These are phyloP conservation scores for Cynopterus sphinx DNA, from an alignment of 2,797 vertebrate genomes.

Conservation along the genomic window DNA sequence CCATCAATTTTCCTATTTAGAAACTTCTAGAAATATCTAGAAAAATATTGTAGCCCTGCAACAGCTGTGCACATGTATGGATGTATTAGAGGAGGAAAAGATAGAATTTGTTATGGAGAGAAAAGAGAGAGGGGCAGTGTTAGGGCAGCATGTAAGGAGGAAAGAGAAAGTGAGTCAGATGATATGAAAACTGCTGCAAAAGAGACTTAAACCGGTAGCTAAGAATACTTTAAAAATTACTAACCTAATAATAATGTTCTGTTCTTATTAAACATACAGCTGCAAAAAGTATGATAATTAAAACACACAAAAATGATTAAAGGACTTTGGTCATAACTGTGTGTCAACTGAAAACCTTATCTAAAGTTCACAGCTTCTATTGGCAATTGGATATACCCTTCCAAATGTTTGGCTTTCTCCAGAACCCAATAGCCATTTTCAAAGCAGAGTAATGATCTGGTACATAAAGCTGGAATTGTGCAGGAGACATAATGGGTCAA, in stretches of 20 bases:
- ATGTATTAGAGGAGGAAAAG: background rate
- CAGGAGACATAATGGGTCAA: background rate
- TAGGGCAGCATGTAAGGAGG: background rate
- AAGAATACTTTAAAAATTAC: constrained; percentile 77
- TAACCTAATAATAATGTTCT: constrained; percentile 66
- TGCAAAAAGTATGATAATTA: constrained; percentile 78
- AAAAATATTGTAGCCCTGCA: background rate
- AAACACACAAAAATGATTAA: constrained; percentile 79
- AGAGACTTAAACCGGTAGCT: constrained; percentile 63
- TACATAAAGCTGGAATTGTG: background rate
- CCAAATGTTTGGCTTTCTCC: constrained; percentile 35
- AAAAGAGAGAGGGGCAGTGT: background rate
- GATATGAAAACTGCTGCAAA: constrained; percentile 34
- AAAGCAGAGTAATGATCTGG: constrained; percentile 27
- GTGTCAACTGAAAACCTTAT: constrained; percentile 60
- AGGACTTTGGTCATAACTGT: constrained; percentile 74
- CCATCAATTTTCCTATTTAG: background rate
- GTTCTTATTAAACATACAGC: constrained; percentile 73
- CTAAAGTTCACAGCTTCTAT: constrained; percentile 53
- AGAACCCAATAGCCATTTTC: constrained; percentile 50
- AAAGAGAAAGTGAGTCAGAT: background rate
- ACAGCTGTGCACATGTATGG: background rate
- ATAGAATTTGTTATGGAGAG: background rate
- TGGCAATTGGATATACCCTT: constrained; percentile 62
- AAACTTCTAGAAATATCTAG: background rate